A percentile compares a stretch with the other conserved stretches of the same genome.
phyloP scores from a whole-genome alignment of 2,797 vertebrate species.

The Lagorchestes hirsutus region DNA sequence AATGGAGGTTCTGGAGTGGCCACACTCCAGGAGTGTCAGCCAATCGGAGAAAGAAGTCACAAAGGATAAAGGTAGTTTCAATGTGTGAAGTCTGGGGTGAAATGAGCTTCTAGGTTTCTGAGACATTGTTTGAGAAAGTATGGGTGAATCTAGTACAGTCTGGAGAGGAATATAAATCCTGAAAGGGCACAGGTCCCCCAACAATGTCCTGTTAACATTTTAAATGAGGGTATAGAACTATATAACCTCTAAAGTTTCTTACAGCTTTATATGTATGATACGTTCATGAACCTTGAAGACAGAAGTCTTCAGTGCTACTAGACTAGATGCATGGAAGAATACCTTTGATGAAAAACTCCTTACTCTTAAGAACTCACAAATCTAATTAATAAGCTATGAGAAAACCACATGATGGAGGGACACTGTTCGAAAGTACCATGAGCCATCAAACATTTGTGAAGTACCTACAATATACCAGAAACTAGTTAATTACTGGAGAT shows the following conservation, averaged over 20 bases:
- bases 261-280: neutral
- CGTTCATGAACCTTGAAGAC: neutral
- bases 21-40: neutral
- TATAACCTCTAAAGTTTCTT: neutral
- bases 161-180: neutral
- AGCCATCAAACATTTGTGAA: too few relatives aligned
- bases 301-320: neutral
- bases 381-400: neutral
- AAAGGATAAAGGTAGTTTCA: neutral
- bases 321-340: neutral
- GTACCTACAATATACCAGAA: too few relatives aligned
- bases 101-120: too few relatives aligned
- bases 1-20: neutral
- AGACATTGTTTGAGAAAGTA: too few relatives aligned
- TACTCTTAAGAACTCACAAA: neutral
- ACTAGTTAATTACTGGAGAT: too few relatives aligned
- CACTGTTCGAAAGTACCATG: too few relatives aligned
- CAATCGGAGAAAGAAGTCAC: neutral
- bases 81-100: neutral
- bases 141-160: too few relatives aligned
- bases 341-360: neutral
- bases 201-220: neutral
- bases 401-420: neutral
- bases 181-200: neutral
- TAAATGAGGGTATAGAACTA: neutral